phyloP scores from a whole-genome alignment of 2,888 invertebrate genomes.

The Orthonychiurus folsomi region DNA sequence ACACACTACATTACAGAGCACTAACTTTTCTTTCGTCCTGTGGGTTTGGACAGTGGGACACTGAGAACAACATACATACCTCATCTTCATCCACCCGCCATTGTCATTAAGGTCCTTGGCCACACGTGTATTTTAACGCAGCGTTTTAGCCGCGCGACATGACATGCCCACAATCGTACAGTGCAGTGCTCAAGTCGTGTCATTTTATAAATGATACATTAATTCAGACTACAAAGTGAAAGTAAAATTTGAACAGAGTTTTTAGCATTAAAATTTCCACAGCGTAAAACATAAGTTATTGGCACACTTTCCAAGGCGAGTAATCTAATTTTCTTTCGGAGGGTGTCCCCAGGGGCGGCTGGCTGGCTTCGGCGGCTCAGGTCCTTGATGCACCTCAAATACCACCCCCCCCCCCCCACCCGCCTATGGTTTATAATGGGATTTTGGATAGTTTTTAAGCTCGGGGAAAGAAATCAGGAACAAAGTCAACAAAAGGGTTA shows the following conservation, averaged over 20 bases:
- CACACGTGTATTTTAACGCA: too few species aligned
- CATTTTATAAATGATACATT: too few species aligned
- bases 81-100: neutral
- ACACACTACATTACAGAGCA: slow-evolving; percentile 1
- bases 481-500: neutral
- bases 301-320: neutral
- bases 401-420: neutral
- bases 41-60: neutral
- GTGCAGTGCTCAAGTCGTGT: too few species aligned
- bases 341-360: neutral
- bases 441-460: neutral
- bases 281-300: neutral
- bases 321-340: neutral
- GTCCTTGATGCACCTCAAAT: too few species aligned
- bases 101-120: neutral
- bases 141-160: too few species aligned
- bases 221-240: too few species aligned
- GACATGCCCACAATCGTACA: too few species aligned
- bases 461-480: neutral
- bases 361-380: neutral
- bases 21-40: neutral
- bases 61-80: too few species aligned
- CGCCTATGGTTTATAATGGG: neutral
- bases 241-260: too few species aligned
- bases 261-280: neutral